A percentile compares a stretch with the other conserved stretches of the same genome.
Evolutionary conservation across 1,140 invertebrate genomes (phyloP).

Genomic region (Metopolophium dirhodum): DNA sequence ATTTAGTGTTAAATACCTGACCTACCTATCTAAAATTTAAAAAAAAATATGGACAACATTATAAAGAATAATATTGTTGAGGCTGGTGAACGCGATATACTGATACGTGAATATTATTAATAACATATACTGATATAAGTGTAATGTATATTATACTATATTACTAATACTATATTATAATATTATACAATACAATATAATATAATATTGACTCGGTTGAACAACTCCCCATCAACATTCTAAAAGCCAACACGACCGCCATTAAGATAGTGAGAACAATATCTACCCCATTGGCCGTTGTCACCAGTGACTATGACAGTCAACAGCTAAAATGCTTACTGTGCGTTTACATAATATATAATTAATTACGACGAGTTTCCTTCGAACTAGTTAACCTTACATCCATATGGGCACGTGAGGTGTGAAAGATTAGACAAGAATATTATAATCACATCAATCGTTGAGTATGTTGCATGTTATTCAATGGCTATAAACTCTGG

Average conservation of each 20-base stretch:
- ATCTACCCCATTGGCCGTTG: not conserved
- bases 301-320: not conserved
- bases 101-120: not conserved
- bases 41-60: too few relatives aligned
- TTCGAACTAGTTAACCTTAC: not conserved
- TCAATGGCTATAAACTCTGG: too few relatives aligned
- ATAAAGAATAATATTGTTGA: too few relatives aligned
- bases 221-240: not conserved
- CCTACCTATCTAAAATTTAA: not conserved
- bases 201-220: not conserved
- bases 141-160: not conserved
- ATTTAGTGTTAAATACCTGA: not conserved
- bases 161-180: too few relatives aligned
- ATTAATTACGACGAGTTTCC: not conserved
- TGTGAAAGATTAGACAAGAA: not conserved
- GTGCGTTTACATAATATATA: not conserved
- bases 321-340: not conserved
- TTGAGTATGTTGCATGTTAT: not conserved
- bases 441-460: not conserved
- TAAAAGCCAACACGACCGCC: not conserved
- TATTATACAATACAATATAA: not conserved
- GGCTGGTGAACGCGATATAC: not conserved
- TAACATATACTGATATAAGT: not conserved
- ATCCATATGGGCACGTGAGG: not conserved
- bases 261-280: not conserved